phyloP scores from a whole-genome alignment of 2,113 vertebrate genomes.

The Bos javanicus region DNA sequence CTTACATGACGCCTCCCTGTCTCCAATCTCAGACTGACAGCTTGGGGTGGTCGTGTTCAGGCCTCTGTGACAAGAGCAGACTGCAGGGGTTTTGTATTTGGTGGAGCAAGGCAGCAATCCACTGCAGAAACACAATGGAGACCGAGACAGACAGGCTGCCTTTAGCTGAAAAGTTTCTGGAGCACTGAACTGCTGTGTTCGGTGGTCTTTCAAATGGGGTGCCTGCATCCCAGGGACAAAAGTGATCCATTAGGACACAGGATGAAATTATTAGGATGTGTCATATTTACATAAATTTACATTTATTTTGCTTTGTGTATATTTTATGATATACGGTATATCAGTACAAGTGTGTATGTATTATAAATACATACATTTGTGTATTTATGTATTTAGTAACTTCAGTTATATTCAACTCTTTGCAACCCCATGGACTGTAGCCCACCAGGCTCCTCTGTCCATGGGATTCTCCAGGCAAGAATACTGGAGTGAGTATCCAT shows the following conservation, averaged over 20 bases:
- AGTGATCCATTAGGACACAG: not conserved
- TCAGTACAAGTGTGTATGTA: not conserved
- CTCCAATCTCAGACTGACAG: not conserved
- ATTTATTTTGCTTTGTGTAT: not conserved
- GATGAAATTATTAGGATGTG: not conserved
- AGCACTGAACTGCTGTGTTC: rapidly evolving
- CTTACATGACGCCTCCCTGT: constrained; percentile 5
- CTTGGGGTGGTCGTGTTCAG: not conserved
- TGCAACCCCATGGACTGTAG: not conserved
- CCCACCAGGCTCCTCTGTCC: not conserved
- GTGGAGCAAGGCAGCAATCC: not conserved
- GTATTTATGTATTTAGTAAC: not conserved
- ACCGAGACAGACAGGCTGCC: not conserved
- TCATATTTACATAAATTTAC: not conserved
- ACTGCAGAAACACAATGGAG: not conserved
- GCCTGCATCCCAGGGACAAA: not conserved
- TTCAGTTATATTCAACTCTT: not conserved
- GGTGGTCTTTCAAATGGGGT: not conserved
- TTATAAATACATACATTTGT: not conserved
- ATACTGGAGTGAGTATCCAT: not conserved
- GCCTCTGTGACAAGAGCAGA: not conserved
- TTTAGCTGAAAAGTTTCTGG: not conserved
- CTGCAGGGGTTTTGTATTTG: not conserved
- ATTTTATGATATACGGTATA: not conserved
- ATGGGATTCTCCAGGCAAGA: not conserved